Percentiles rank a stretch among this genome's conserved stretches.
Conservation (phyloP, 2,797 vertebrate species). For the Schizopygopsis malacanthus region DNA sequence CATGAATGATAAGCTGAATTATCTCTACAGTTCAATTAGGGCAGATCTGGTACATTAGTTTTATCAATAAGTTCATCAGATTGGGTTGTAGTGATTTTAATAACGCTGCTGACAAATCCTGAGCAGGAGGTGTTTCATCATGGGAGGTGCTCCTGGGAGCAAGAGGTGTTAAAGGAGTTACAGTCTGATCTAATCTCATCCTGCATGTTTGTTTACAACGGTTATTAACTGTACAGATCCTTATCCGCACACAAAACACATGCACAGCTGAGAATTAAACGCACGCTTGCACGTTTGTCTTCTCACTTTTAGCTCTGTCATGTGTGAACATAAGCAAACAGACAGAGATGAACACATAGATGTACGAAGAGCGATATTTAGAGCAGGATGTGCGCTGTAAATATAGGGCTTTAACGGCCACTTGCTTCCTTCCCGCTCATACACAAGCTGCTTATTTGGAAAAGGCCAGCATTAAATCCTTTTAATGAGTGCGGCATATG, state of each 20-base stretch:
- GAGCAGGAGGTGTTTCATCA: constrained; percentile 50
- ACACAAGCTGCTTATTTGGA: constrained; percentile 57
- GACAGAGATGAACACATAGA: constrained; percentile 36
- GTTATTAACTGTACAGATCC: constrained; percentile 25
- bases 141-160: constrained; percentile 30
- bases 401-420: constrained; percentile 53
- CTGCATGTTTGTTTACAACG: constrained; percentile 37
- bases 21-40: constrained; percentile 61
- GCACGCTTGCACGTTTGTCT: constrained; percentile 14
- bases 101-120: constrained; percentile 44
- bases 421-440: constrained; percentile 34
- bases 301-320: constrained; percentile 25
- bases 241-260: constrained; percentile 11
- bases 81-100: constrained; percentile 51
- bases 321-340: constrained; percentile 43
- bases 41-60: constrained; percentile 63
- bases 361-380: constrained; percentile 48
- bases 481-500: constrained; percentile 62
- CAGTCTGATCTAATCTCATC: constrained; percentile 52
- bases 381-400: constrained; percentile 55
- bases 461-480: constrained; percentile 59
- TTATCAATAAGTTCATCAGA: constrained; percentile 61
- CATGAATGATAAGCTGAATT: constrained; percentile 50
- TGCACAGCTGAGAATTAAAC: constrained; percentile 6
- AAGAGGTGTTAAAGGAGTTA: constrained; percentile 29